Conservation (phyloP, 2,113 vertebrate genomes). For the Marcusenius ussheri region DNA sequence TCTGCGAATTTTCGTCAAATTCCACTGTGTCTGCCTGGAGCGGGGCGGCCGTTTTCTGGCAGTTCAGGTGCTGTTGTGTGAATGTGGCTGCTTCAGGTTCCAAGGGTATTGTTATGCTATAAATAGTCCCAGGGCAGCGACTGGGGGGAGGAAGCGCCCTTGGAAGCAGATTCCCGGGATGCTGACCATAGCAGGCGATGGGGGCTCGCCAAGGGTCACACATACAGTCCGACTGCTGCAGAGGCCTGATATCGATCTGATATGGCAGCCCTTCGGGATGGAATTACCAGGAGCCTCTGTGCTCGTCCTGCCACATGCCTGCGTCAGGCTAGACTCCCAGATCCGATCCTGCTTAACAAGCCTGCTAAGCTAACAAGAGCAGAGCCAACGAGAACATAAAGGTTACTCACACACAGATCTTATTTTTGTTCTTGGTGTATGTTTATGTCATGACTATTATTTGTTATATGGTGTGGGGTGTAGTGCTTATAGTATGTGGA, state of each 20-base stretch:
- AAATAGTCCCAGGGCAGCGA: conserved; percentile 56
- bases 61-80: conserved; percentile 28
- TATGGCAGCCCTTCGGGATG: background rate
- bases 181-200: conserved; percentile 30
- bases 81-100: background rate
- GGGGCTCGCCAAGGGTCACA: background rate
- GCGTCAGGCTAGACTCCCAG: background rate
- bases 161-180: conserved; percentile 47
- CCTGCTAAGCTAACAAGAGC: background rate
- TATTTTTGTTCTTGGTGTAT: background rate
- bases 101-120: conserved; percentile 61
- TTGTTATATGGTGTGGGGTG: background rate
- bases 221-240: background rate
- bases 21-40: background rate
- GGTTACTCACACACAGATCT: background rate
- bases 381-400: background rate
- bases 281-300: background rate
- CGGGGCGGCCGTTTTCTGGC: background rate
- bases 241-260: background rate
- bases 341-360: background rate
- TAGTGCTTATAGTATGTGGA: background rate
- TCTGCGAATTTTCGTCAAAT: background rate
- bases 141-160: conserved; percentile 58
- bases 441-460: background rate
- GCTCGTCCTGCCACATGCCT: background rate